Conservation (phyloP, 2,797 vertebrate species). For the Hozukius guyotensis region DNA sequence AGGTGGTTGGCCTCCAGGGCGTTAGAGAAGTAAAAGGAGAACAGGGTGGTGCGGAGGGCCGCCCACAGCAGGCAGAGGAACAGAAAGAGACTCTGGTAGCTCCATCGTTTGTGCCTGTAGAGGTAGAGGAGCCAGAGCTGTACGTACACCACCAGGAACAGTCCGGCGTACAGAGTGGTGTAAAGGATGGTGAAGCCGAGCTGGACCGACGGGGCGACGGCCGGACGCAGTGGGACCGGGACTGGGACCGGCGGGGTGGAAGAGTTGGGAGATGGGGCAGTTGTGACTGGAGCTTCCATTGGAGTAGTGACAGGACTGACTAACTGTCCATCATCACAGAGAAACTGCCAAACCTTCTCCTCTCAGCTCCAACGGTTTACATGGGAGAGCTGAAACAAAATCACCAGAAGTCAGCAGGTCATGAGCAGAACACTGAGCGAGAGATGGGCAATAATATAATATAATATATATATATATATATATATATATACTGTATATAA, state of each 20-base stretch:
- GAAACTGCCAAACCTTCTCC: background rate
- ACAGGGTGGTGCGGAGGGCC: conserved; percentile 88
- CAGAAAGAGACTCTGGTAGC: conserved; percentile 91
- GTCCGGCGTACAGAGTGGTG: conserved; percentile 82
- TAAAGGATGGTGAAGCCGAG: conserved; percentile 89
- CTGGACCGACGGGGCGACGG: conserved; percentile 86
- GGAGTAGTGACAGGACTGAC: background rate
- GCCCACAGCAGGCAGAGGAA: conserved; percentile 92
- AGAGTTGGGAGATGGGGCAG: conserved; percentile 51
- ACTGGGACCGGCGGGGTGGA: conserved; percentile 34
- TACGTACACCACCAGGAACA: conserved; percentile 87
- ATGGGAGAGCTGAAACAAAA: conserved; percentile 23
- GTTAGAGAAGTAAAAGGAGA: conserved; percentile 90
- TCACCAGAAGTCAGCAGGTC: background rate
- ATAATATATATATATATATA: too few relatives aligned
- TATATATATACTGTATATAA: too few relatives aligned
- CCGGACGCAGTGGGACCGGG: conserved; percentile 82
- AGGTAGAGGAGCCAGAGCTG: conserved; percentile 90
- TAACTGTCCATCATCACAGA: conserved; percentile 28
- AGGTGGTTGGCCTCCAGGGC: conserved; percentile 87
- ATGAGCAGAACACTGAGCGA: background rate
- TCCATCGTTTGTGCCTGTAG: conserved; percentile 89
- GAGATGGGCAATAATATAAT: background rate
- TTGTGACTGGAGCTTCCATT: conserved; percentile 67
- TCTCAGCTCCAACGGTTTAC: background rate